phyloP scores from a whole-genome alignment of 2,888 invertebrate species.

The Penaeus monodon region DNA sequence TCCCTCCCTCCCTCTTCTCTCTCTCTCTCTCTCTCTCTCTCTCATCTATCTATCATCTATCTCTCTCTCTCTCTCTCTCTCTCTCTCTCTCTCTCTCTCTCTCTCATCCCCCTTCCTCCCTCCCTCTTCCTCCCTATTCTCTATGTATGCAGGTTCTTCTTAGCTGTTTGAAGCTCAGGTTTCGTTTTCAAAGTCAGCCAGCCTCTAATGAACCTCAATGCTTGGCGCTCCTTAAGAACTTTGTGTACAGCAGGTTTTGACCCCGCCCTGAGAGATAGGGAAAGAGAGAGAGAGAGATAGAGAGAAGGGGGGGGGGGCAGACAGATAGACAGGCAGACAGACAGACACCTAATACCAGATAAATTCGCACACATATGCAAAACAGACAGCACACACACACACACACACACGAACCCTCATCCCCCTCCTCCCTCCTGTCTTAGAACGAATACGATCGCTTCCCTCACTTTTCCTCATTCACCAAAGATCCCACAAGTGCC shows the following conservation, averaged over 20 bases:
- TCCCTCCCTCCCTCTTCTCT: no score
- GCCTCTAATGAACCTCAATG: no score
- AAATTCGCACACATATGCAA: no score
- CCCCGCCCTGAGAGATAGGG: not conserved
- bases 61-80: not conserved
- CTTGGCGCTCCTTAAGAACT: no score
- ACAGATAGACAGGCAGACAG: not conserved
- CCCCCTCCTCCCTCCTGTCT: not conserved
- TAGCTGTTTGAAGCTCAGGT: no score
- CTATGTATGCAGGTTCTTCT: no score
- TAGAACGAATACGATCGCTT: not conserved
- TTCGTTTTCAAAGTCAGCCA: no score
- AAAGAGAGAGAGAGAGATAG: conserved; percentile 4
- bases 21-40: not conserved
- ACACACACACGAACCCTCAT: not conserved
- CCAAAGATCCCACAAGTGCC: not conserved
- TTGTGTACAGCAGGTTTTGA: no score
- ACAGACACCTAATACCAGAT: no score
- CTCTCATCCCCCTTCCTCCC: not conserved
- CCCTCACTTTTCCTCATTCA: not conserved
- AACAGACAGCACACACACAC: no score
- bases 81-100: not conserved
- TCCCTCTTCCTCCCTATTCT: not conserved
- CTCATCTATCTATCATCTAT: not conserved
- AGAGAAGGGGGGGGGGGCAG: not conserved